Base-by-base conservation (phyloP, 2,888 invertebrate species). In the Tenthredo mesomela region DNA sequence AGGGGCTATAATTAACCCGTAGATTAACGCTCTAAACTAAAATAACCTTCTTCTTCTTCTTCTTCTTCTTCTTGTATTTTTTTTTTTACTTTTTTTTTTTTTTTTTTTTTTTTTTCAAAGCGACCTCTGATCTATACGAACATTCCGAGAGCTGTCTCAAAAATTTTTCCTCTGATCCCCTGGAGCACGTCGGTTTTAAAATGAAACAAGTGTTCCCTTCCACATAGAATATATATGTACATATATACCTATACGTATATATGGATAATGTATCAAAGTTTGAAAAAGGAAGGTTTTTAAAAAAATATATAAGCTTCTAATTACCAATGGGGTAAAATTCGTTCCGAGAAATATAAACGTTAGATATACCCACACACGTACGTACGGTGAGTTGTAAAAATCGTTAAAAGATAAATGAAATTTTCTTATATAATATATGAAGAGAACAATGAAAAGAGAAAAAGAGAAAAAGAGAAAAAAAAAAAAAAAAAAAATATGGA, bases 21-120 rank as follows among this genome's bases (percentile, higher is more conserved):
- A 87, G 87, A 87, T 87, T 87, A 87, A 87, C 85, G 87, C 71
- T n/a, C 85, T 84, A 65, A 71, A 85, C 84, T 83, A 86, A 86
- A 87, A 86, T 86, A 87, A 86, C 84, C 21, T 50, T 71, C 21
- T 50, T 50, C 50, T 75, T 78, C 21, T 82, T 29, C 67, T 82
- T 25, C 40, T 71, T 18, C 0, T 33, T 6, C 37, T 33, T 77
- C 40, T 61, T 21, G 80, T 18, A 29, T 75, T 18, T 80, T 18
- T 29, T 50, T 18, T 29, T 78, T 61, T 37, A 80, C n/a, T 78
- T 77, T 21, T 50, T 47, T 18, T 29, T 75, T 18, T 25, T 58
- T 58, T 37, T 82, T 25, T 78, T 77, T 29, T 58, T 47, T n/a
- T n/a, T n/a, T n/a, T n/a, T n/a, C n/a, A 7, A 77, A 54, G n/a